Base-by-base conservation (phyloP, 2,797 vertebrate species). In the Acipenser oxyrinchus region DNA sequence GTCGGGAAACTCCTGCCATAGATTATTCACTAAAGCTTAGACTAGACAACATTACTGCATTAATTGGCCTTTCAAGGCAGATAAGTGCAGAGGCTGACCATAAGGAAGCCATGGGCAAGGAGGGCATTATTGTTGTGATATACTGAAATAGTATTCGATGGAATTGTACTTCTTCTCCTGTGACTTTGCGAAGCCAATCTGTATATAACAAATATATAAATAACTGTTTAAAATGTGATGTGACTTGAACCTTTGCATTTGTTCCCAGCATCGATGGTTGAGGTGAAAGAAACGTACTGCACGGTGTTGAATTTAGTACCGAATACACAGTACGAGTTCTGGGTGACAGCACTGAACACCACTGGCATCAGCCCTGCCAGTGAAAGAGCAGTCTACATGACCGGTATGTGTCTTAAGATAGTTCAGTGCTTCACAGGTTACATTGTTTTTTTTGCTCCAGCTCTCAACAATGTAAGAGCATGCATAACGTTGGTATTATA, bases 291-390 rank as follows among this genome's bases (percentile, higher is more conserved):
- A 86, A 97, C 94, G 0, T 93, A 96, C 71, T 94, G 91, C 78
- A 92, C 87, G 0, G 92, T 98, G 74, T 82, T 68, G 18, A 80
- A 91, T n/a, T 87, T 99, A 71, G 73, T 86, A 74, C 92, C 94
- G 0, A 95, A 95, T 1, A 91, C 91, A 48, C 94, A 97, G 76
- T 98, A 98, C 49, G 95, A 97, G 75, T 94, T 99, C 69, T 96
- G 94, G 94, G 94, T 96, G 73, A 93, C 87, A 0, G 95, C 95
- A 49, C 86, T 89, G 72, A 99, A 99, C 79, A 88, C 86, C 49
- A 91, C 93, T 0, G 96, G 96, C 50, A 79, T 86, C 78, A 96
- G 96, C 71, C 92, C 93, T 6, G 84, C 86, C 9, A 98, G 95
- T n/a, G 95, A 99, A 82, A 88, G 81, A 71, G 89, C 90, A 0